These are phyloP conservation scores for Sitta carolinensis DNA, from an alignment of 2,797 vertebrate species.

Conservation along the genomic window DNA sequence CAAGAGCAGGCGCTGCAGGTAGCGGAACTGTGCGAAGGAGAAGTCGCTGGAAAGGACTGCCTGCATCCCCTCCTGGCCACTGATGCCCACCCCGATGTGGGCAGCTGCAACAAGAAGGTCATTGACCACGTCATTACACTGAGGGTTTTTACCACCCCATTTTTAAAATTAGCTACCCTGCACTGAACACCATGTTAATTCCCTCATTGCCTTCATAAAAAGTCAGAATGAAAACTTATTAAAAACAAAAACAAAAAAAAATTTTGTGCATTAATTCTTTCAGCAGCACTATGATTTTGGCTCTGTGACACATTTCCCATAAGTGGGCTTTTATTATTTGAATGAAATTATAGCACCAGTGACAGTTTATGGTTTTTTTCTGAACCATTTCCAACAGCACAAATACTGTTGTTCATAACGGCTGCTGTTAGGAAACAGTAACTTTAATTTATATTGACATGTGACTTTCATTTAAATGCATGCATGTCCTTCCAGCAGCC, in stretches of 20 bases:
- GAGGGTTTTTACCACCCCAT: fast-evolving
- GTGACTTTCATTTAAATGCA: background rate
- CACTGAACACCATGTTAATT: background rate
- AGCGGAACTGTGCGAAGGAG: slow-evolving; percentile 91
- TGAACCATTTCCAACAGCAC: background rate
- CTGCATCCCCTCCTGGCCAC: slow-evolving; percentile 94
- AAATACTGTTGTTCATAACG: background rate
- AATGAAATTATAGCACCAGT: background rate
- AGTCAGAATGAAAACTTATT: background rate
- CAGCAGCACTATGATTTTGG: background rate
- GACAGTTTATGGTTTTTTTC: background rate
- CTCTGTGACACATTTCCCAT: background rate
- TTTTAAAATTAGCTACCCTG: background rate
- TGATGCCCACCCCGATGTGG: slow-evolving; percentile 93
- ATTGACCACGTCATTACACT: fast-evolving
- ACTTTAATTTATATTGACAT: background rate
- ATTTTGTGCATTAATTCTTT: background rate
- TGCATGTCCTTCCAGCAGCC: background rate
- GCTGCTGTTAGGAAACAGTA: background rate
- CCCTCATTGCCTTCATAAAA: background rate
- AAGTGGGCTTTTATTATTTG: background rate
- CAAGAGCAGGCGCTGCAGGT: slow-evolving; percentile 93
- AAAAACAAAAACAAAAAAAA: background rate
- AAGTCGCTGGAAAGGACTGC: slow-evolving; percentile 91
- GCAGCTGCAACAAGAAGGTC: slow-evolving; percentile 78